Evolutionary conservation across 2,113 vertebrate genomes (phyloP).

Genomic region (Urocitellus parryii): DNA sequence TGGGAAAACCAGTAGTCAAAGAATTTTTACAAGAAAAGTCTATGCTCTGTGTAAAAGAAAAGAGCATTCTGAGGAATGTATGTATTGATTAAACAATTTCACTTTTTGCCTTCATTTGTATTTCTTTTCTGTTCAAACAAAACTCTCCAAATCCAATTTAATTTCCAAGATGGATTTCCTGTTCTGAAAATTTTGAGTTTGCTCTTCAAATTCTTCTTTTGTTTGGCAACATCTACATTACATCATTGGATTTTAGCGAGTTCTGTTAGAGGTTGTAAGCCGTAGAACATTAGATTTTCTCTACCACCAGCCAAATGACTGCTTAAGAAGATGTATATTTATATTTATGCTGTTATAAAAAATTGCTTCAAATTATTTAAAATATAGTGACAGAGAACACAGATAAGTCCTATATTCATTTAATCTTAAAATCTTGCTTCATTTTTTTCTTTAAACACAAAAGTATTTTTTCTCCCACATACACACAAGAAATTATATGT

Average conservation of each 20-base stretch:
- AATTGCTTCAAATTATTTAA: constrained; percentile 51
- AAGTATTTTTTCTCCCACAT: background rate
- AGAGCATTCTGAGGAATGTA: background rate
- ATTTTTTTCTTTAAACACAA: background rate
- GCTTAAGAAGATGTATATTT: constrained; percentile 20
- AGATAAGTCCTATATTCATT: background rate
- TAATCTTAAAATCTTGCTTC: background rate
- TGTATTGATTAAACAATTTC: background rate
- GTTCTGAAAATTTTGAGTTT: constrained; percentile 51
- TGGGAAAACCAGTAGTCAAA: background rate
- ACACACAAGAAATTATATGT: background rate
- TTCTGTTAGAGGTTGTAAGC: background rate
- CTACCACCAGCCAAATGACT: background rate
- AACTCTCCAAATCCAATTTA: constrained; percentile 42
- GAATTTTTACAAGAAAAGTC: background rate
- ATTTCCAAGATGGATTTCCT: background rate
- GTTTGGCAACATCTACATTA: constrained; percentile 36
- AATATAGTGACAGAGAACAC: background rate
- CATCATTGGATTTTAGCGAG: constrained; percentile 66
- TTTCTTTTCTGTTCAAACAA: constrained; percentile 51
- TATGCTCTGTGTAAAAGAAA: background rate
- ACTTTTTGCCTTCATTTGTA: background rate
- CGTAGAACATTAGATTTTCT: constrained; percentile 33
- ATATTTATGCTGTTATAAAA: constrained; percentile 26
- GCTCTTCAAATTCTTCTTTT: constrained; percentile 57